Base-by-base conservation (phyloP, 2,797 vertebrate genomes). In the Sebastes variabilis region DNA sequence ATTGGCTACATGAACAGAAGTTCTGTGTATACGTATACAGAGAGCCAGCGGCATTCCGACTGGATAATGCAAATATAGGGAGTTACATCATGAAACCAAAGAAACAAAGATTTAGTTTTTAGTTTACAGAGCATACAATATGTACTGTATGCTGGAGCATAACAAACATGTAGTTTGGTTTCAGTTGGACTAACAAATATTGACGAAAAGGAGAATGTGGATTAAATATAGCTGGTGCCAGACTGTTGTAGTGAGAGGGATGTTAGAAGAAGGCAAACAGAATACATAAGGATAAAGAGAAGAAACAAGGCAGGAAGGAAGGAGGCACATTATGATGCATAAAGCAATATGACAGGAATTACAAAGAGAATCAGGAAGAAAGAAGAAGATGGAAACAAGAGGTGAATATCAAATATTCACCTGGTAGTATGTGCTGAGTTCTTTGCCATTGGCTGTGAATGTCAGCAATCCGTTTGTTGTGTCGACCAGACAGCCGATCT, bases 371-470 rank as follows among this genome's bases (percentile, higher is more conserved):
- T 46, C 13, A n/a, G 27, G 9, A 32, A 38, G 9, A 4, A 24
- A 30, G 13, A 24, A 8, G 18, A 54, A 8, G 38, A 38, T 0
- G 1, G 12, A 25, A 42, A 2, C 29, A 62, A 12, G 24, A 34
- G 24, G 24, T 34, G 9, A 46, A 49, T 2, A 38, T 58, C 0
- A 54, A 7, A 78, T 58, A 18, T 62, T 55, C 80, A 98, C 98
- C 96, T 99, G 98, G 81, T 98, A 99, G 84, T 97, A 98, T 0
- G 97, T 97, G 94, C 96, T 96, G 76, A 99, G 95, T 16, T 99
- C 98, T 91, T 99, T 99, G 83, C 98, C 97, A 1, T 99, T 99
- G 77, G 97, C 96, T 8, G 96, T 98, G 93, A 98, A 99, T 2
- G 96, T 97, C 83, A 99, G 93, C 66, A 99, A 90, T 73, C 98